phyloP scores from a whole-genome alignment of 2,797 vertebrate genomes.

The Kryptopterus vitreolus region DNA sequence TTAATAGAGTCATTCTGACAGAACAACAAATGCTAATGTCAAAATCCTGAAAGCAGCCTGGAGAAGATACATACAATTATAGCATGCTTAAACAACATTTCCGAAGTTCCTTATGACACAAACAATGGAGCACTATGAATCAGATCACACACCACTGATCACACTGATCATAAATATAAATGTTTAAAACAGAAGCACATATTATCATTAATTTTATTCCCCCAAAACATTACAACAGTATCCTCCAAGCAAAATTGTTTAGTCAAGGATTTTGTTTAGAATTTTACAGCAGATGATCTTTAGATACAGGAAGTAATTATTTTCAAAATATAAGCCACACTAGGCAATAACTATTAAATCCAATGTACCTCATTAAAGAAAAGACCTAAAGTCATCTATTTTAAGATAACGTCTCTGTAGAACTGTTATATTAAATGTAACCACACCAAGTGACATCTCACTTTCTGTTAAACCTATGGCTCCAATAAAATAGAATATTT shows the following conservation, averaged over 20 bases:
- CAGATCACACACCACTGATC: conserved; percentile 38
- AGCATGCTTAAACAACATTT: conserved; percentile 23
- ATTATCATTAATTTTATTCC: background rate
- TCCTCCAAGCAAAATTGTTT: background rate
- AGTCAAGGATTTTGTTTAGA: background rate
- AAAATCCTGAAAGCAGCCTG: conserved; percentile 53
- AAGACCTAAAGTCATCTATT: background rate
- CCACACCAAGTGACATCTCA: background rate
- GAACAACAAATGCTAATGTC: conserved; percentile 67
- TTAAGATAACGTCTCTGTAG: background rate
- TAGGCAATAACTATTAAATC: too few species aligned
- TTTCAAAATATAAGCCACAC: background rate
- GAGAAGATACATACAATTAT: conserved; percentile 39
- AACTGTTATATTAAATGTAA: background rate
- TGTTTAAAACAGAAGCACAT: background rate
- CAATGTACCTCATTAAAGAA: background rate
- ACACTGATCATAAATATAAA: conserved; percentile 40
- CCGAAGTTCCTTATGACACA: conserved; percentile 49
- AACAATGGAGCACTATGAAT: conserved; percentile 32
- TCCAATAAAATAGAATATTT: background rate
- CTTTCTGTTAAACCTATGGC: background rate
- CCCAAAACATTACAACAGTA: background rate
- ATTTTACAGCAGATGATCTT: background rate
- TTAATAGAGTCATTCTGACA: conserved; percentile 69
- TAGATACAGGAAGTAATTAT: background rate